Evolutionary conservation across 2,113 vertebrate genomes (phyloP), one percentile per base, ranked within the genome.

Genomic region (Cricetomys ansorgei): DNA sequence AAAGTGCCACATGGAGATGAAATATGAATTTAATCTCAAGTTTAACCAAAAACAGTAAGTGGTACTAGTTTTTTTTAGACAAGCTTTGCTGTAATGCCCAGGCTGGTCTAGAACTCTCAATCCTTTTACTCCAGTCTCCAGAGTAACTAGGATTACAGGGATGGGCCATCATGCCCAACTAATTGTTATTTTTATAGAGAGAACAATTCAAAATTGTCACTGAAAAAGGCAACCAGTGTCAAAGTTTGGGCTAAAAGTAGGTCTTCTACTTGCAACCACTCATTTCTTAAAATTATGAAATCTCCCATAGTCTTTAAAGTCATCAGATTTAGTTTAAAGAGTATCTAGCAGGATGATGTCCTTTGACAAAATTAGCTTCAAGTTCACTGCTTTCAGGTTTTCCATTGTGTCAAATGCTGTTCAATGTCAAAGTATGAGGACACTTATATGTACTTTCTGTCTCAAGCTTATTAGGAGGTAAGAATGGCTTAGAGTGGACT

Each of bases 401-500:
- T 96, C 96, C 91, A 94, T 88, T 16, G 3, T 98, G 84, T 96
- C 96, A 37, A 98, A 98, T 50, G 88, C 50, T 16, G 97, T 98
- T 43, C 98, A 99, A 25, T 99, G 99, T 64, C 98, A 98, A 81
- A 99, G 99, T 80, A 95, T 98, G 83, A 27, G 4, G 64, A 98
- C 98, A 13, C 96, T 98, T 19, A 17, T 98, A 73, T 81, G 98
- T 2, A 50, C 97, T 97, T 94, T 99, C 76, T 97, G 96, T 10
- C 94, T 81, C 87, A 98, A 96, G 83, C 93, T 97, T 87, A 99
- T 99, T 73, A 96, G 7, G 99, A 98, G 0, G 91, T 99, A 80
- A 99, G 23, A 92, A 91, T 99, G 37, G 98, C 97, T 59, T 98
- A 98, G 27, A 98, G 98, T 0, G 99, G 97, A 83, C 98, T 50